Evolutionary conservation across 92 coral and sea anemone genomes (phyloP).

Genomic region (Muricea muricata): DNA sequence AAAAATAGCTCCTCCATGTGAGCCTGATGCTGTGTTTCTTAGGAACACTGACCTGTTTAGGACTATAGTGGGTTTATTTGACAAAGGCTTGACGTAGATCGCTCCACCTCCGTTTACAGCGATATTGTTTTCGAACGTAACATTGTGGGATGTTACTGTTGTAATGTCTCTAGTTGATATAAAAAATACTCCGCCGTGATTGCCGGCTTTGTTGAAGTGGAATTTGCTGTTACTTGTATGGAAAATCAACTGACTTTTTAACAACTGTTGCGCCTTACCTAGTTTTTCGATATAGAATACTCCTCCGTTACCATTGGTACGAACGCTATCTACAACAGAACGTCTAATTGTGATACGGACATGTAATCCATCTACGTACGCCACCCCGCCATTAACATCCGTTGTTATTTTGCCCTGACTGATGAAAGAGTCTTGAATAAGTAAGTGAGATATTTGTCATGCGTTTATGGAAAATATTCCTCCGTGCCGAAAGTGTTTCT

Average conservation of each 20-base stretch:
- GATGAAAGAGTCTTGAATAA: slow-evolving; percentile 15
- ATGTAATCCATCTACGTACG: not conserved
- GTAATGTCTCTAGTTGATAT: not conserved
- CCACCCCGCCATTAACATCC: slow-evolving; percentile 29
- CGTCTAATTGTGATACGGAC: not conserved
- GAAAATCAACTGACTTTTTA: not conserved
- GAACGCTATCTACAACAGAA: slow-evolving; percentile 5
- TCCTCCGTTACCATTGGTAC: not conserved
- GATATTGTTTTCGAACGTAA: slow-evolving; percentile 7
- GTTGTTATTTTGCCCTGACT: not conserved
- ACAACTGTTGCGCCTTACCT: not conserved
- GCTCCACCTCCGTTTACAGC: slow-evolving; percentile 16
- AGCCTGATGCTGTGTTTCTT: not conserved
- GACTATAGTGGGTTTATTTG: not conserved
- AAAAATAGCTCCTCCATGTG: not conserved
- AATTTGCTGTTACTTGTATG: not conserved
- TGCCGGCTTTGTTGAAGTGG: not conserved
- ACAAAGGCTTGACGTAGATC: not conserved
- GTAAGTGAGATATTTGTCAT: not conserved
- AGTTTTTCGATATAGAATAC: slow-evolving; percentile 1
- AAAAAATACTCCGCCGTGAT: slow-evolving; percentile 24
- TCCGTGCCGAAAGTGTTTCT: not conserved
- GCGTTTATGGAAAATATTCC: not conserved
- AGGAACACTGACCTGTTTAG: not conserved
- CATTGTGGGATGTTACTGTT: not conserved